Evolutionary conservation across 2,888 invertebrate genomes (phyloP).

Genomic region (Caenorhabditis doughertyi): DNA sequence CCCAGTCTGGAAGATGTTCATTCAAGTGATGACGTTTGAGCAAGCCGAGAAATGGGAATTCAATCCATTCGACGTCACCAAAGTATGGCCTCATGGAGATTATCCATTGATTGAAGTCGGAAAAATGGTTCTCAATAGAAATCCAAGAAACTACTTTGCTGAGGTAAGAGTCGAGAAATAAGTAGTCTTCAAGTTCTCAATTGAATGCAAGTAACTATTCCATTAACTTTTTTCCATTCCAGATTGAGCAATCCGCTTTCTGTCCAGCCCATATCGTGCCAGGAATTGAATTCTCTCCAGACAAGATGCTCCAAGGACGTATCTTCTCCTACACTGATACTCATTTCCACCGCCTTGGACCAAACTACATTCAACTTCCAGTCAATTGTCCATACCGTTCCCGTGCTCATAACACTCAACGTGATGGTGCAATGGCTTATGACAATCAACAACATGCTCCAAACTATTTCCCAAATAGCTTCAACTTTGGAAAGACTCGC

Average conservation of each 20-base stretch:
- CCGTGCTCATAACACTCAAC: constrained; percentile 88
- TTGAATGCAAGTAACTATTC: too few relatives aligned
- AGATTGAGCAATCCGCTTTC: constrained; percentile 83
- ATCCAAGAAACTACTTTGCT: constrained; percentile 83
- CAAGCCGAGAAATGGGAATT: constrained; percentile 83
- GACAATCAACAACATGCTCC: constrained; percentile 92
- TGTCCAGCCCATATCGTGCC: constrained; percentile 82
- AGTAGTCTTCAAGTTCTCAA: too few relatives aligned
- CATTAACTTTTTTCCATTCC: not conserved
- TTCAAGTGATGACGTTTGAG: constrained; percentile 84
- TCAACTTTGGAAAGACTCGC: constrained; percentile 88
- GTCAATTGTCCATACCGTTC: constrained; percentile 92
- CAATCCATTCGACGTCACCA: constrained; percentile 85
- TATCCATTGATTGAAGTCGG: constrained; percentile 82
- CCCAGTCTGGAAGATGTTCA: constrained; percentile 84
- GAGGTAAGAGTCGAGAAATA: constrained; percentile 73
- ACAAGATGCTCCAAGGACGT: constrained; percentile 84
- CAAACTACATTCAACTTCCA: constrained; percentile 92
- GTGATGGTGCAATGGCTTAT: constrained; percentile 89
- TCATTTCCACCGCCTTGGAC: constrained; percentile 92
- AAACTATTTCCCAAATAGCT: constrained; percentile 97
- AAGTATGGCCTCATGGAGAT: constrained; percentile 82
- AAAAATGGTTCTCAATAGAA: constrained; percentile 81
- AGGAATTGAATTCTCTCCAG: constrained; percentile 83
- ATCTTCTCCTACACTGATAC: constrained; percentile 89